These are phyloP conservation scores for Pimpla rufipes DNA, from an alignment of 2,888 invertebrate species.

Conservation along the genomic window DNA sequence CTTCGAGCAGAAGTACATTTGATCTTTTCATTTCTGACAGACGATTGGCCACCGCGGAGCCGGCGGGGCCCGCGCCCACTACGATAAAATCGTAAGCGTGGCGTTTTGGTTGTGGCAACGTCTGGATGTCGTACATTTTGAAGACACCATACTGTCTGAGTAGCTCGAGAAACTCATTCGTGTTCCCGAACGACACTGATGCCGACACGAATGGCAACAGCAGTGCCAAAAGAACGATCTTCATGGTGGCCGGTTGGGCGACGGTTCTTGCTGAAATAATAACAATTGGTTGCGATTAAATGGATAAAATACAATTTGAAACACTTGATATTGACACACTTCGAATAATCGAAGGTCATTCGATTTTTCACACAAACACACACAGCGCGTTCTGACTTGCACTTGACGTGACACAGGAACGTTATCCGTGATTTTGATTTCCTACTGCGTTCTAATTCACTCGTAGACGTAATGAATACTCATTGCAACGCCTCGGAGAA, in stretches of 20 bases:
- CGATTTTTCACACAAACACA: no score
- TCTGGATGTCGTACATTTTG: slow-evolving; percentile 68
- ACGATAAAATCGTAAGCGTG: slow-evolving; percentile 89
- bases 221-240: slow-evolving; percentile 7
- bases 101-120: slow-evolving; percentile 78
- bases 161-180: slow-evolving; percentile 70
- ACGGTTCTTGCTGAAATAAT: not conserved
- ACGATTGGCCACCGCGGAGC: slow-evolving; percentile 90
- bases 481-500: not conserved
- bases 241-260: slow-evolving; percentile 4
- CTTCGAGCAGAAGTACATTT: slow-evolving; percentile 90
- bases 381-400: no score
- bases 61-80: slow-evolving; percentile 90
- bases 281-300: not conserved
- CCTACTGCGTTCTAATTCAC: no score
- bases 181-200: no score
- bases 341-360: no score
- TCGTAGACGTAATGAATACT: no score
- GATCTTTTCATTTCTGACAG: slow-evolving; percentile 88
- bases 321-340: no score
- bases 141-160: slow-evolving; percentile 67
- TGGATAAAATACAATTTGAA: no score
- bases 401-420: no score
- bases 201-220: slow-evolving; percentile 2
- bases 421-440: no score